phyloP scores from a whole-genome alignment of 2,113 vertebrate species.

The Colius striatus region DNA sequence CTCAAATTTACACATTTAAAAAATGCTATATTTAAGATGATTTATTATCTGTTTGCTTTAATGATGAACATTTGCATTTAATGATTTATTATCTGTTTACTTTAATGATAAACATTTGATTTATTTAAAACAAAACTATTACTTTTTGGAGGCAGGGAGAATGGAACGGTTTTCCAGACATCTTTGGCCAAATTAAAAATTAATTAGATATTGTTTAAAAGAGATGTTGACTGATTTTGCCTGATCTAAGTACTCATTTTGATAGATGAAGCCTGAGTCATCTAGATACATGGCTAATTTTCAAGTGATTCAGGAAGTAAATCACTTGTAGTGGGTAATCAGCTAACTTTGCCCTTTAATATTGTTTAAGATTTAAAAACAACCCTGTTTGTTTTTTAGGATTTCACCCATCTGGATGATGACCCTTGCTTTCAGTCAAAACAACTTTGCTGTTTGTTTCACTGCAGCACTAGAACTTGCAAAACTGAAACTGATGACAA shows the following conservation, averaged over 20 bases:
- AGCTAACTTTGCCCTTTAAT: neutral
- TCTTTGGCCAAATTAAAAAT: neutral
- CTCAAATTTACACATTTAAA: neutral
- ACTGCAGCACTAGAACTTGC: neutral
- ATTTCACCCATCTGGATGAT: neutral
- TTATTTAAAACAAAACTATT: neutral
- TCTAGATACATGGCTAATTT: neutral
- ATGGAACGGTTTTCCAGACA: neutral
- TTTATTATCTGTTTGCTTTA: neutral
- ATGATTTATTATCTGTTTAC: neutral
- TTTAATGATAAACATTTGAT: neutral
- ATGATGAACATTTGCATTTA: neutral
- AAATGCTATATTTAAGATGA: neutral
- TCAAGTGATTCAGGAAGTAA: neutral
- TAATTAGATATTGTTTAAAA: neutral
- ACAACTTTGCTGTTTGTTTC: conserved; percentile 2
- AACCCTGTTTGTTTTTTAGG: neutral
- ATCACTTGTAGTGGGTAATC: neutral
- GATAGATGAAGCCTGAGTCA: neutral
- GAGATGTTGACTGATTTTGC: neutral
- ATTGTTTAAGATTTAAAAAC: neutral
- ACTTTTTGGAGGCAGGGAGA: neutral
- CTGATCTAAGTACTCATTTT: neutral
- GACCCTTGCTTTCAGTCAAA: neutral
- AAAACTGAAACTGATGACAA: neutral